These are phyloP conservation scores for Anser cygnoides DNA, from an alignment of 2,113 vertebrate genomes.

Conservation along the genomic window DNA sequence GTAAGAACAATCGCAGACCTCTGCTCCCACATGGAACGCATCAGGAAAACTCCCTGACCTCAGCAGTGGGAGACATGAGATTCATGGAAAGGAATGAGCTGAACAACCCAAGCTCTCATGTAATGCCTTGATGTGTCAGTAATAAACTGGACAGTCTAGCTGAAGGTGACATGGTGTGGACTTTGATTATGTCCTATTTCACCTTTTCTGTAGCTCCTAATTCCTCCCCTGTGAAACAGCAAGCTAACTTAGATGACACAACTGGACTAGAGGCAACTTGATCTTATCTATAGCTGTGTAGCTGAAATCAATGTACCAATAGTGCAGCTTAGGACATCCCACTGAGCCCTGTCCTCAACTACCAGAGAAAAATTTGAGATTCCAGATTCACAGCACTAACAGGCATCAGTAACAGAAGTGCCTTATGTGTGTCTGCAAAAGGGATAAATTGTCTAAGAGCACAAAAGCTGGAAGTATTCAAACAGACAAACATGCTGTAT, in stretches of 20 bases:
- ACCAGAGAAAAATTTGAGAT: not conserved
- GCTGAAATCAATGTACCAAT: not conserved
- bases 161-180: not conserved
- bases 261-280: not conserved
- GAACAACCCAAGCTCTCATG: not conserved
- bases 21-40: not conserved
- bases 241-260: not conserved
- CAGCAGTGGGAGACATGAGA: not conserved
- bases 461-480: not conserved
- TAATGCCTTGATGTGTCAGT: not conserved
- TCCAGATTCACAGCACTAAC: not conserved
- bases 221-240: not conserved
- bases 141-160: not conserved
- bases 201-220: not conserved
- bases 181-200: not conserved
- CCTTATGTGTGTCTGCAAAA: not conserved
- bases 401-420: not conserved
- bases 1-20: not conserved
- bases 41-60: not conserved
- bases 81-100: not conserved
- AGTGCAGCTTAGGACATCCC: not conserved
- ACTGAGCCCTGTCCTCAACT: not conserved
- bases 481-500: not conserved
- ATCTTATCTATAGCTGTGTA: not conserved
- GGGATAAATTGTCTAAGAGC: not conserved